These are phyloP conservation scores for Diachasma alloeum DNA, from an alignment of 1,140 invertebrate species.

Conservation along the genomic window DNA sequence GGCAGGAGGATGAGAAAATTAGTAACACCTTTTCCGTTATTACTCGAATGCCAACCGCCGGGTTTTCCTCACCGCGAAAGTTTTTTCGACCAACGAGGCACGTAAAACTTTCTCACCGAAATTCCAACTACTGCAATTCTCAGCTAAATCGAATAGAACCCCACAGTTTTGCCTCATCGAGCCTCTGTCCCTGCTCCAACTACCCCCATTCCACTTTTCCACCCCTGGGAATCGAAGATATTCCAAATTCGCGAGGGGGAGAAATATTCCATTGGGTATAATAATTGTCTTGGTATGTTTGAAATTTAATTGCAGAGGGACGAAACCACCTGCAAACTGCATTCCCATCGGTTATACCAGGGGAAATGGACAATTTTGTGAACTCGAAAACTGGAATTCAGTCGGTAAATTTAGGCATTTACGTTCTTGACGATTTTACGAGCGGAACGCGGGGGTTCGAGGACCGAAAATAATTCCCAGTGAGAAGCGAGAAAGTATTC, in stretches of 20 bases:
- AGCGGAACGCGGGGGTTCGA: too few species aligned
- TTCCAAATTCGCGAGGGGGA: slow-evolving; percentile 46
- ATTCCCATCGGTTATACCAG: background rate
- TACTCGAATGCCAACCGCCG: slow-evolving; percentile 32
- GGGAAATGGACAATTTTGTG: background rate
- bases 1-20: slow-evolving; percentile 26
- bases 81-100: slow-evolving; percentile 56
- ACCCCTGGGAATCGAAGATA: slow-evolving; percentile 42
- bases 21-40: slow-evolving; percentile 42
- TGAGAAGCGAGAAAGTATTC: too few species aligned
- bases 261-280: slow-evolving; percentile 43
- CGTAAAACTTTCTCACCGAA: slow-evolving; percentile 55
- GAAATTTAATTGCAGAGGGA: background rate
- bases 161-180: slow-evolving; percentile 2
- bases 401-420: background rate
- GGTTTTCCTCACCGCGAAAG: slow-evolving; percentile 33
- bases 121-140: slow-evolving; percentile 43
- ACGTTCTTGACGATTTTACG: background rate
- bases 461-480: too few species aligned
- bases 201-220: background rate
- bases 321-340: background rate
- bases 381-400: background rate
- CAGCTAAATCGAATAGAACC: slow-evolving; percentile 26
- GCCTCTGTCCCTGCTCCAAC: background rate
- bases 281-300: slow-evolving; percentile 52